These are phyloP conservation scores for Drosophila guanche DNA, from an alignment of 1,140 invertebrate genomes.

Conservation along the genomic window DNA sequence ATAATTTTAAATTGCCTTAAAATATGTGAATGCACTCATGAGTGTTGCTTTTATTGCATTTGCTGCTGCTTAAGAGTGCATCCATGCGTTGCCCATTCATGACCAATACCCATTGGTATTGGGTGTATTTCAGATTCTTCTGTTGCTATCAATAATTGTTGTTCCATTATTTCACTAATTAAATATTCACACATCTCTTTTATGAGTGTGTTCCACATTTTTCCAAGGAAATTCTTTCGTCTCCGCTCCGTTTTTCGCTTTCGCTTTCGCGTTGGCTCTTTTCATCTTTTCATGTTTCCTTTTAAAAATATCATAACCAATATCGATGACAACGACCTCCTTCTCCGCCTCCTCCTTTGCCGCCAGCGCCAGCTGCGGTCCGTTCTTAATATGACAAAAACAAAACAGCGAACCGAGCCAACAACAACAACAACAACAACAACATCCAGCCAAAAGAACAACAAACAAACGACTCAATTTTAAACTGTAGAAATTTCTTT, in stretches of 20 bases:
- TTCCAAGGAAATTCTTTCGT: slow-evolving; percentile 29
- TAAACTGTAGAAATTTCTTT: slow-evolving; percentile 24
- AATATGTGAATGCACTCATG: too few relatives aligned
- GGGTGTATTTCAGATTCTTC: too few relatives aligned
- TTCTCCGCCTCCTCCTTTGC: too few relatives aligned
- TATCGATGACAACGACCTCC: slow-evolving; percentile 38
- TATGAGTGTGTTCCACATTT: slow-evolving; percentile 6
- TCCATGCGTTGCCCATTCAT: too few relatives aligned
- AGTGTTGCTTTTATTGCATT: too few relatives aligned
- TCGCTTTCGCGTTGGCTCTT: slow-evolving; percentile 1
- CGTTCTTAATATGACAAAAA: slow-evolving; percentile 37
- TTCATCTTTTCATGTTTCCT: slow-evolving; percentile 2
- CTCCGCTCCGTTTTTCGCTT: background rate
- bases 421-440: slow-evolving; percentile 1
- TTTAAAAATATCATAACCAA: slow-evolving; percentile 39
- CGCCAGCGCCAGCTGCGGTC: slow-evolving; percentile 21
- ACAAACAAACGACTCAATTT: slow-evolving; percentile 47
- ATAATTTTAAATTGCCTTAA: too few relatives aligned
- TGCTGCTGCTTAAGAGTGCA: too few relatives aligned
- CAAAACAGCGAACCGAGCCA: slow-evolving; percentile 15
- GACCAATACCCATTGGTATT: too few relatives aligned
- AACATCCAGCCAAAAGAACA: slow-evolving; percentile 16
- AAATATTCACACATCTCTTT: slow-evolving; percentile 22
- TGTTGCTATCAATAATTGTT: slow-evolving; percentile 33
- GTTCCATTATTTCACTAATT: slow-evolving; percentile 31